Evolutionary conservation across 2,888 invertebrate genomes (phyloP).

Genomic region (Arrhopalites spinosus): DNA sequence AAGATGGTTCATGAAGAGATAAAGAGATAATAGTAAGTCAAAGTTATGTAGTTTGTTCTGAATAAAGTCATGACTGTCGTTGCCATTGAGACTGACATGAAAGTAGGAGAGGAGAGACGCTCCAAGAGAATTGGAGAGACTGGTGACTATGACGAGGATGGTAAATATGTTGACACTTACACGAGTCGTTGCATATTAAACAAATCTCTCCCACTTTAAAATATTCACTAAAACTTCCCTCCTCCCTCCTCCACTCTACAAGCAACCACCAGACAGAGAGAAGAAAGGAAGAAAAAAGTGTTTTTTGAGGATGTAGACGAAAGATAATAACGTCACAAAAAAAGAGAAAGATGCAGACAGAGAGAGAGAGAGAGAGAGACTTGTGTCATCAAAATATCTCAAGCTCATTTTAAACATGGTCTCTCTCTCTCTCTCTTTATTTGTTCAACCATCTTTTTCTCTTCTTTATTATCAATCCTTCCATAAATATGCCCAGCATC

Average conservation of each 20-base stretch:
- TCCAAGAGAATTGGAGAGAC: too few relatives aligned
- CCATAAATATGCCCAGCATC: not conserved
- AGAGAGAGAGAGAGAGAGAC: not conserved
- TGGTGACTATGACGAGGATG: too few relatives aligned
- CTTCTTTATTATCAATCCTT: not conserved
- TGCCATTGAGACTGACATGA: not conserved
- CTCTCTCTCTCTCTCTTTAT: not conserved
- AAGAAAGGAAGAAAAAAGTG: not conserved
- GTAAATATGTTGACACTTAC: conserved; percentile 7
- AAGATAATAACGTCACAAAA: not conserved
- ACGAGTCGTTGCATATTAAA: conserved; percentile 4
- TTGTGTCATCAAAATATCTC: not conserved
- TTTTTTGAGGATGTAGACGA: not conserved
- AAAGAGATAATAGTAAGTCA: too few relatives aligned
- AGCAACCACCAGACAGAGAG: not conserved
- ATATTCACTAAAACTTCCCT: not conserved
- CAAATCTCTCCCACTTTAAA: not conserved
- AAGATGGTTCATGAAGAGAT: too few relatives aligned
- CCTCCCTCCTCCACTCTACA: not conserved
- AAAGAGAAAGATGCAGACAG: not conserved
- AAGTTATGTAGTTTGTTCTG: too few relatives aligned
- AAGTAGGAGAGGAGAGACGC: too few relatives aligned
- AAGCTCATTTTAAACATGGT: not conserved
- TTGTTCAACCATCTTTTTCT: not conserved
- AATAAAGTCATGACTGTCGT: not conserved